phyloP scores from a whole-genome alignment of 2,888 invertebrate genomes.

The Sthenelais limicola region DNA sequence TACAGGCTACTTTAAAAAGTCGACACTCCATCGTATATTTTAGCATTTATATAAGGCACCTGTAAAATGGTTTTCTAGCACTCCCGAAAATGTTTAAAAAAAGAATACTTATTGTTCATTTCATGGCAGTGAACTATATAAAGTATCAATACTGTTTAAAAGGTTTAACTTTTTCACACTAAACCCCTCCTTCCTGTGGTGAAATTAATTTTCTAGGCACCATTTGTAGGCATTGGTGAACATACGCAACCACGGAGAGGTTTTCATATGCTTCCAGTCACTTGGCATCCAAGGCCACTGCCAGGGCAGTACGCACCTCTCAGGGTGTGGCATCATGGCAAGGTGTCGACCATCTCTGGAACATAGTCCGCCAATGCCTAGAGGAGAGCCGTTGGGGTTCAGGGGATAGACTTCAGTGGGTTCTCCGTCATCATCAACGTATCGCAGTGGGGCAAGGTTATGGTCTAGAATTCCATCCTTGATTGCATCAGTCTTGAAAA shows the following conservation, averaged over 20 bases:
- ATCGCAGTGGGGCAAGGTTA: constrained; percentile 84
- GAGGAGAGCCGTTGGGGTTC: constrained; percentile 82
- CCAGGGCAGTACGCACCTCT: constrained; percentile 90
- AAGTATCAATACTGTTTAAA: too few species aligned
- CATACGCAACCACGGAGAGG: constrained; percentile 91
- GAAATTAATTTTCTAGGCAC: constrained; percentile 55
- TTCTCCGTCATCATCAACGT: constrained; percentile 84
- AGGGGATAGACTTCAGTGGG: constrained; percentile 83
- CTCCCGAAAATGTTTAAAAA: too few species aligned
- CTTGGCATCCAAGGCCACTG: constrained; percentile 80
- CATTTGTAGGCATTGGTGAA: constrained; percentile 85
- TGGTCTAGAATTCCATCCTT: constrained; percentile 69
- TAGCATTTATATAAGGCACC: too few species aligned
- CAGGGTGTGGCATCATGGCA: constrained; percentile 99
- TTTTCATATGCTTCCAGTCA: constrained; percentile 70
- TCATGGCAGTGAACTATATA: too few species aligned
- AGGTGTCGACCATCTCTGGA: constrained; percentile 93
- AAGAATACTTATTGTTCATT: too few species aligned
- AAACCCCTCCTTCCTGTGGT: background rate
- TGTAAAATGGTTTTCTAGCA: too few species aligned
- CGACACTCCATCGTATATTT: too few species aligned
- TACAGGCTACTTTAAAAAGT: too few species aligned
- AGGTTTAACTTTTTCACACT: background rate
- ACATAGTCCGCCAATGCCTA: constrained; percentile 90
- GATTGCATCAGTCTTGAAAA: constrained; percentile 72